Evolutionary conservation across 2,888 invertebrate genomes (phyloP).

Genomic region (Cerastis rubricosa): DNA sequence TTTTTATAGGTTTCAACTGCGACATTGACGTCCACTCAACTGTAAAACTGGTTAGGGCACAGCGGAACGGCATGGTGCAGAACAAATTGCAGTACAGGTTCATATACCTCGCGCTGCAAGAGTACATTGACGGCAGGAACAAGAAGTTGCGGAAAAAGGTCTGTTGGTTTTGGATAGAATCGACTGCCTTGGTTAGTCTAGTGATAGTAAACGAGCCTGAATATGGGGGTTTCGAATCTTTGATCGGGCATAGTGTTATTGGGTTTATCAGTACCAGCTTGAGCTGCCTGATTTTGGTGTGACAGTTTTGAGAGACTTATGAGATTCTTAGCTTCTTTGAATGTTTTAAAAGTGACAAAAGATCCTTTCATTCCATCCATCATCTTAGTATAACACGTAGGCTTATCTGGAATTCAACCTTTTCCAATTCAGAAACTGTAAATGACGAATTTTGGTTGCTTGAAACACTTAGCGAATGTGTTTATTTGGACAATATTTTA

Average conservation of each 20-base stretch:
- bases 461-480: neutral
- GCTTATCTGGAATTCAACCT: too few species aligned
- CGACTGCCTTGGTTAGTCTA: neutral
- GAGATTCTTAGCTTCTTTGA: neutral
- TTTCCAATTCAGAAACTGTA: neutral
- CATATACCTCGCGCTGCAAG: constrained; percentile 98
- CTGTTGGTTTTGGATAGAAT: neutral
- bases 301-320: neutral
- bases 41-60: constrained; percentile 97
- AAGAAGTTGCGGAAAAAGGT: constrained; percentile 68
- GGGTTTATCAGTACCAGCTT: neutral
- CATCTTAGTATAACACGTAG: neutral
- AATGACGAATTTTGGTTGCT: neutral
- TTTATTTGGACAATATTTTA: neutral
- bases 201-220: neutral
- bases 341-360: neutral
- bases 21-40: constrained; percentile 99
- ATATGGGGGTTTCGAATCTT: neutral
- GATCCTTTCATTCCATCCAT: neutral
- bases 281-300: neutral
- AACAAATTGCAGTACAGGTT: constrained; percentile 99
- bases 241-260: neutral
- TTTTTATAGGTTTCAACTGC: constrained; percentile 93
- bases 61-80: constrained; percentile 99
- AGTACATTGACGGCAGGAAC: constrained; percentile 94